phyloP scores from a whole-genome alignment of 2,113 vertebrate genomes.

The Tiliqua scincoides region DNA sequence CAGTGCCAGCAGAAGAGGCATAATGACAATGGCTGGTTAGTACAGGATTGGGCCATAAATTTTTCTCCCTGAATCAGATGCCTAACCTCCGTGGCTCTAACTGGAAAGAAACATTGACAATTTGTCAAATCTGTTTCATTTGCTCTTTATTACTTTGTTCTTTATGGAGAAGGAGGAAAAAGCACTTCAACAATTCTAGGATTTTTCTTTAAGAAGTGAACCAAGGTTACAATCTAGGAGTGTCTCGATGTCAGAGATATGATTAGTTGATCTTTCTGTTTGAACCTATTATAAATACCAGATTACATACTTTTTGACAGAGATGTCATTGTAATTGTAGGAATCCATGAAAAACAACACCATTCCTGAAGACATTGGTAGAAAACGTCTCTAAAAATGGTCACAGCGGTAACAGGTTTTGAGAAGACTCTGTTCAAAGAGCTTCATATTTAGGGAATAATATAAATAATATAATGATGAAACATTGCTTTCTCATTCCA shows the following conservation, averaged over 20 bases:
- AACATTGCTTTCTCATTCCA: constrained; percentile 51
- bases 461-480: background rate
- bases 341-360: constrained; percentile 6
- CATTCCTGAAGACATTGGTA: constrained; percentile 16
- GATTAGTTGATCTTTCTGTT: constrained; percentile 1
- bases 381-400: background rate
- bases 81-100: background rate
- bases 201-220: constrained; percentile 34
- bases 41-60: too few species aligned
- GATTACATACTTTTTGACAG: background rate
- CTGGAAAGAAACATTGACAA: background rate
- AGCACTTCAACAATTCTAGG: background rate
- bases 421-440: constrained; percentile 26
- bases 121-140: background rate
- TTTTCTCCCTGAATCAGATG: too few species aligned
- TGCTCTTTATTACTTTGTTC: background rate
- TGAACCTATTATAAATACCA: constrained; percentile 33
- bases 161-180: background rate
- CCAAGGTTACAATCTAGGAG: background rate
- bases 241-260: background rate
- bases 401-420: constrained; percentile 29
- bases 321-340: constrained; percentile 10
- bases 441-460: constrained; percentile 25
- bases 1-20: background rate
- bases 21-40: too few species aligned